Base-by-base conservation (phyloP, 2,888 invertebrate genomes). In the Pyrgus malvae region DNA sequence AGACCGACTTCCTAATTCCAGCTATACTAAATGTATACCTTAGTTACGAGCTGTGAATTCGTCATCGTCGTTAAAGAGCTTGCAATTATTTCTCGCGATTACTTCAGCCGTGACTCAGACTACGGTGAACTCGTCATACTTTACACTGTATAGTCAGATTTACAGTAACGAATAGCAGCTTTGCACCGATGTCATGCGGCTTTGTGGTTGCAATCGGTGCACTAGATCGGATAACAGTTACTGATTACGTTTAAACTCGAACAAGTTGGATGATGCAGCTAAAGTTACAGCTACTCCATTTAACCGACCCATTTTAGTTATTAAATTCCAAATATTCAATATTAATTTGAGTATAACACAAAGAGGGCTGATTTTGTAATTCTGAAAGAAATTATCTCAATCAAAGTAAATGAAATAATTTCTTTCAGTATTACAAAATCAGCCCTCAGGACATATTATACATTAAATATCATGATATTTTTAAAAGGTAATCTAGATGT, bases 201-300 rank as follows among this genome's bases (percentile, higher is more conserved):
- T 54, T 46, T 46, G 53, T 23, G 53, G 53, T 54, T 17, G 33
- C 37, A 46, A 42, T 44, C 38, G 40, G 53, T 54, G 27, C 38
- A 46, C 31, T 9, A 31, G 38, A 40, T 54, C 53, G n/a, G 12
- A 33, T 54, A 46, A 40, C 53, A 31, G 11, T 45, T 38, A 45
- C 45, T 38, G 16, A 31, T 53, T 33, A 41, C 4, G 19, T 11
- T 45, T 29, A 31, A 42, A 27, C 16, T 25, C 11, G n/a, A 25
- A 21, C 38, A 29, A 38, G 38, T 48, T 27, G 37, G 17, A 29
- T 38, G 17, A 5, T 48, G 35, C 9, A 37, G 17, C 38, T 19
- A 21, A 48, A 7, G 25, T 37, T 35, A 25, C 37, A 25, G 2
- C 3, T n/a, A 38, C 17, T 38, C 7, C 3, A 38, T 19, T 38